These are phyloP conservation scores for Eustalomyia histrio DNA, from an alignment of 2,888 invertebrate genomes.

Conservation along the genomic window DNA sequence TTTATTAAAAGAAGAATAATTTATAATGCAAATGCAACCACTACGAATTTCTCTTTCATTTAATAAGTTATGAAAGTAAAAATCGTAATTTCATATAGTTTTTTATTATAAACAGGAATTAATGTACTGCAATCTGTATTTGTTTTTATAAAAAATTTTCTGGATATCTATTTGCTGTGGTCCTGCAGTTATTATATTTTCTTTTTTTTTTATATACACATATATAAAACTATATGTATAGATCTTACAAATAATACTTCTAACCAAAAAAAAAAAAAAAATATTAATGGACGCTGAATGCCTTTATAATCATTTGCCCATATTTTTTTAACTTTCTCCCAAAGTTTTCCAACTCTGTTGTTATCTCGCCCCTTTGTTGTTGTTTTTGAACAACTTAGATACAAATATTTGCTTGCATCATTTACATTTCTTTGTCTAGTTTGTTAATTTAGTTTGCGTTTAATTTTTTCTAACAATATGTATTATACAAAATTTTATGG, in stretches of 20 bases:
- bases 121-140: neutral
- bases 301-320: neutral
- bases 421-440: constrained; percentile 32
- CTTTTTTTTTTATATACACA: too few species aligned
- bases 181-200: too few species aligned
- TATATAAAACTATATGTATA: too few species aligned
- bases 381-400: constrained; percentile 15
- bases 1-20: neutral
- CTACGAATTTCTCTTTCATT: constrained; percentile 7
- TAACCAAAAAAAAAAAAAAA: too few species aligned
- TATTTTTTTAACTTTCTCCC: neutral
- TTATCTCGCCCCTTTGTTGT: constrained; percentile 25
- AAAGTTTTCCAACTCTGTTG: neutral
- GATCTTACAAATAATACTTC: too few species aligned
- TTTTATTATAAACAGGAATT: neutral
- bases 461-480: too few species aligned
- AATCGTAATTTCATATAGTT: neutral
- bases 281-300: neutral
- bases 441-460: too few species aligned
- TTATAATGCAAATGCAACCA: constrained; percentile 26
- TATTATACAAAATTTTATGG: too few species aligned
- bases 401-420: constrained; percentile 24
- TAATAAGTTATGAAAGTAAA: neutral
- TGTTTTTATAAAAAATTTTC: neutral
- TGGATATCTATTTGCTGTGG: neutral